Evolutionary conservation across 2,113 vertebrate species (phyloP).

Genomic region (Scatophagus argus): DNA sequence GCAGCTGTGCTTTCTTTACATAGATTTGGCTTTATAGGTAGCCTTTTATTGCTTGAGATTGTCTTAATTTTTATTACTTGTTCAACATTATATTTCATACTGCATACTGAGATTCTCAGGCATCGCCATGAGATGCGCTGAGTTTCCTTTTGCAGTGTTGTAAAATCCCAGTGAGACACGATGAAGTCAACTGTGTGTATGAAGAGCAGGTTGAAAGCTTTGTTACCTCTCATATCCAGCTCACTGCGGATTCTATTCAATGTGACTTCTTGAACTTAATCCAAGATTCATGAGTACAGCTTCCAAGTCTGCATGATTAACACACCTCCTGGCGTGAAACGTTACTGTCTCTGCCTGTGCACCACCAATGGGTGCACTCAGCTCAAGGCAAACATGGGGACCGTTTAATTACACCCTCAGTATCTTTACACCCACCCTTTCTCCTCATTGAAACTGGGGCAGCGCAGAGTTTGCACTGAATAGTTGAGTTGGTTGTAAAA

Average conservation of each 20-base stretch:
- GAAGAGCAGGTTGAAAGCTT: neutral
- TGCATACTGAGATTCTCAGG: neutral
- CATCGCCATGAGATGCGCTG: neutral
- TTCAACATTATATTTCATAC: neutral
- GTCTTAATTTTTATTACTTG: neutral
- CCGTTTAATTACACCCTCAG: constrained; percentile 41
- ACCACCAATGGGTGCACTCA: constrained; percentile 4
- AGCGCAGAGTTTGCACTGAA: neutral
- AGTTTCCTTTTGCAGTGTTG: neutral
- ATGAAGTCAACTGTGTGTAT: neutral
- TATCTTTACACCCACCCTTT: constrained; percentile 13
- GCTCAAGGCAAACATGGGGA: constrained; percentile 22
- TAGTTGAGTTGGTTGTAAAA: neutral
- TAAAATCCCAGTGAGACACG: neutral
- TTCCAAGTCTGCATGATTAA: constrained; percentile 34
- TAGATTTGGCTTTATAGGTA: neutral
- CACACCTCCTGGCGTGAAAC: constrained; percentile 26
- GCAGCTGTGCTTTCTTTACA: neutral
- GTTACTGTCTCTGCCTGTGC: constrained; percentile 3
- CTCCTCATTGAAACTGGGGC: constrained; percentile 11
- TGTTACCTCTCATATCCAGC: neutral
- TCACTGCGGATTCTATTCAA: neutral
- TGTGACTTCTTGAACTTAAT: neutral
- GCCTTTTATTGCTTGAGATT: neutral
- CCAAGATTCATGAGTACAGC: constrained; percentile 4